Base-by-base conservation (phyloP, 2,113 vertebrate species). In the Equus quagga region DNA sequence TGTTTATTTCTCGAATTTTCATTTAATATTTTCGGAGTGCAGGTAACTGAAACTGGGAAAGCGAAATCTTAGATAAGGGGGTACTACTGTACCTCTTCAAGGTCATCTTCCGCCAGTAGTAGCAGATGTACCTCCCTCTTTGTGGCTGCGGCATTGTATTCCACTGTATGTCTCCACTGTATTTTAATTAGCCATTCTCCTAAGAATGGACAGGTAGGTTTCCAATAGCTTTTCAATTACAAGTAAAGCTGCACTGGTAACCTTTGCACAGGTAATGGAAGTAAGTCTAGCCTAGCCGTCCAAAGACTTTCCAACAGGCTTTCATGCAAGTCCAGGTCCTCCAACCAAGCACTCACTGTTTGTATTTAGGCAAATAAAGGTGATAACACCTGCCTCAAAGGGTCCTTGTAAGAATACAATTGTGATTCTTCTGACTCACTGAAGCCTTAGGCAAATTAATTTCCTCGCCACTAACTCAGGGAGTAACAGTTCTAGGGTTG, bases 371-470 rank as follows among this genome's bases (percentile, higher is more conserved):
- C n/a, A 70, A 76, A 91, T 51, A 46, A 46, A 76, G 49, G 56
- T 24, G 69, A 3, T 41, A 56, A 64, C 46, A 44, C 0, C 28
- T 33, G 31, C n/a, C n/a, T 83, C 56, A 80, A 2, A 60, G 41
- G 26, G 51, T 70, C 86, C 72, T 79, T 78, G 33, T 17, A 19
- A 75, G 67, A 92, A 49, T 7, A 5, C n/a, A 28, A 28, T 13
- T n/a, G 44, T 13, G 36, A 24, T 82, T 51, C 33, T 72, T 79
- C 64, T 2, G 24, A 73, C 41, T 78, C 72, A 70, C 1, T 41
- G 94, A 81, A 56, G 82, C 69, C 31, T 28, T 85, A 73, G 62
- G 23, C 64, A 70, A 80, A 70, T 94, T 69, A 65, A 95, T 70
- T 79, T 80, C 78, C 44, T 91, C 64, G 9, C 69, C 69, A 3